Evolutionary conservation across 2,113 vertebrate genomes (phyloP), one percentile per base, ranked within the genome.

Genomic region (Oryzias woworae): DNA sequence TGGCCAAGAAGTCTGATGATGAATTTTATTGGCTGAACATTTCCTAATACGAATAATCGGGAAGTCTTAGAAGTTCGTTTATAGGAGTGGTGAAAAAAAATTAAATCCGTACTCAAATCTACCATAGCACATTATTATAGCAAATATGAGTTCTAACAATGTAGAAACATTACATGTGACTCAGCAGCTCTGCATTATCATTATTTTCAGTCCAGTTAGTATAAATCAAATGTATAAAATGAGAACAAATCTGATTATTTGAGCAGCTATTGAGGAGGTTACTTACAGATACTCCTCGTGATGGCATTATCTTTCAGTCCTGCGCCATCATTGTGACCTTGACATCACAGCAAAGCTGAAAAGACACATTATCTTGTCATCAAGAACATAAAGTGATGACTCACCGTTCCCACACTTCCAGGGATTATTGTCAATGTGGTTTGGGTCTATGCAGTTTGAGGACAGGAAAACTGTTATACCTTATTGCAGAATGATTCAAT

Each of bases 281-380:
- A 90, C 89, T 90, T 80, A 90, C 89, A 79, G 55, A 70, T 65
- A 68, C 66, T 73, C 61, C 59, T 75, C 82, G 69, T 65, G 74
- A 82, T 22, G 71, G 60, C 82, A 85, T 64, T 56, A 77, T 83
- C 82, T 78, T 83, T 85, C 87, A 87, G 75, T 73, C 85, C 75
- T 80, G 81, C 68, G 80, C 84, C 91, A 89, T 89, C 73, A 75
- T 62, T 69, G 73, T 78, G 82, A 87, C 83, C 78, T 87, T 89
- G 85, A 75, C 83, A 90, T 90, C 84, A 36, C 36, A 31, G 68
- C 73, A 81, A 65, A 61, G 73, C 91, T 92, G 89, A 77, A 84
- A 80, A 82, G 55, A 88, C 73, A 89, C 62, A 83, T 69, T 47
- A 80, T 83, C 46, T 77, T 62, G 81, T 84, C 77, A 88, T 69